Conservation (phyloP, 2,113 vertebrate genomes). For the Malaclemys terrapin region DNA sequence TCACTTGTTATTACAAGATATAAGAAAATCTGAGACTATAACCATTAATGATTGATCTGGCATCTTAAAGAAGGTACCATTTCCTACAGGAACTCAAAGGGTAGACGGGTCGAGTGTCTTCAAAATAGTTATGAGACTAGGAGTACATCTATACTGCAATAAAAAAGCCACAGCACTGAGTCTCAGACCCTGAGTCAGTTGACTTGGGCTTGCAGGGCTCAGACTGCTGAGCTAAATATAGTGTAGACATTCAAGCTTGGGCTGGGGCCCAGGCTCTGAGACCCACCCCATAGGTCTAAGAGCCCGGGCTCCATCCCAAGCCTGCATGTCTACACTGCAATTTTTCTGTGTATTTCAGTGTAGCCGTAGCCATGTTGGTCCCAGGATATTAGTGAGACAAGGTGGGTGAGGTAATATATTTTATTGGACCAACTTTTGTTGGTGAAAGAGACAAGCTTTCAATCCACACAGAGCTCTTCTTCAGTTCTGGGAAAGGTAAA, state of each 20-base stretch:
- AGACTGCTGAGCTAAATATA: not conserved
- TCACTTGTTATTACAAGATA: conserved; percentile 14
- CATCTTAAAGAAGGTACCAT: not conserved
- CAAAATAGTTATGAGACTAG: conserved; percentile 4
- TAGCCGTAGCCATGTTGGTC: too few relatives aligned
- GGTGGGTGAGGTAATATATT: too few relatives aligned
- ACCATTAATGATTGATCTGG: not conserved
- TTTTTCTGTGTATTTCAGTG: too few relatives aligned
- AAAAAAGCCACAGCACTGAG: not conserved
- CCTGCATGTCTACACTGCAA: not conserved
- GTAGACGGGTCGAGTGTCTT: conserved; percentile 13
- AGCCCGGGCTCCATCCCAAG: not conserved
- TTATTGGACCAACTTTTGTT: too few relatives aligned
- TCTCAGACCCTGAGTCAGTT: not conserved
- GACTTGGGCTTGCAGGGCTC: not conserved
- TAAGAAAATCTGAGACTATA: conserved; percentile 12
- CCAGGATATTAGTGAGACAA: too few relatives aligned
- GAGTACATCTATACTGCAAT: not conserved
- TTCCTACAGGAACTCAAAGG: not conserved
- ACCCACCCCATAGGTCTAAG: not conserved
- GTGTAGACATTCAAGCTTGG: not conserved
- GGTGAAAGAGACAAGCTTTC: too few relatives aligned
- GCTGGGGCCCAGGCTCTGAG: not conserved
- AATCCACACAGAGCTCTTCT: too few relatives aligned
- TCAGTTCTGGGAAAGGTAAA: too few relatives aligned